Base-by-base conservation (phyloP, 2,888 invertebrate species). In the Autographa gamma region DNA sequence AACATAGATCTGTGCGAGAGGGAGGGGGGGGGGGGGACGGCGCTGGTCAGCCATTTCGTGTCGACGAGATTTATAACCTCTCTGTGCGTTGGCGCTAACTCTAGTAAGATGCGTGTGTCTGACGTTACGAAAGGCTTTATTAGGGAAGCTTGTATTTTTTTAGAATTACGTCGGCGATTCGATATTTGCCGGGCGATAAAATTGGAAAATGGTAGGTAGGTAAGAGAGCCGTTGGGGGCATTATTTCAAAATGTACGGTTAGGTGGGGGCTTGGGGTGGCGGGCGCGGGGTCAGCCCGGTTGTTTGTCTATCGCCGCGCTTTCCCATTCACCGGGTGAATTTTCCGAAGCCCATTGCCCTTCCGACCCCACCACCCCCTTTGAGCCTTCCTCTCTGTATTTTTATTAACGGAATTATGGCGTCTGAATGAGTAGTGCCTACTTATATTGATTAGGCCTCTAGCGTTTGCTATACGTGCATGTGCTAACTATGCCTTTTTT, bases 221-320 rank as follows among this genome's bases (percentile, higher is more conserved):
- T 87, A 89, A 87, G 86, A 85, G 84, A 89, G 83, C 85, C 88
- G 85, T 87, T 88, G 92, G 91, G 89, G 89, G 92, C 89, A 94
- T 94, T 94, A 94, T 94, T 95, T 95, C 92, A 92, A 93, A 94
- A 93, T 93, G 93, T 89, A 92, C 91, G 92, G 90, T 88, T 90
- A 82, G 86, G 86, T 79, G 81, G 90, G 86, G 81, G 84, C 79
- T 75, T 76, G 70, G 80, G 87, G 84, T 83, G 82, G 86, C 77
- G 77, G 88, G 83, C 74, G 85, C 86, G 90, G 91, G 93, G 95
- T 94, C 93, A 93, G 91, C 87, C 86, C 85, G 87, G 88, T 91
- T 94, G 95, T 95, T 95, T 95, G 94, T 95, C 95, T 95, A 95
- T 94, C 92, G 93, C 93, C 91, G 93, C 93, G 94, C 90, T 95